Conservation (phyloP, 2,113 vertebrate genomes). For the Hypanus sabinus region DNA sequence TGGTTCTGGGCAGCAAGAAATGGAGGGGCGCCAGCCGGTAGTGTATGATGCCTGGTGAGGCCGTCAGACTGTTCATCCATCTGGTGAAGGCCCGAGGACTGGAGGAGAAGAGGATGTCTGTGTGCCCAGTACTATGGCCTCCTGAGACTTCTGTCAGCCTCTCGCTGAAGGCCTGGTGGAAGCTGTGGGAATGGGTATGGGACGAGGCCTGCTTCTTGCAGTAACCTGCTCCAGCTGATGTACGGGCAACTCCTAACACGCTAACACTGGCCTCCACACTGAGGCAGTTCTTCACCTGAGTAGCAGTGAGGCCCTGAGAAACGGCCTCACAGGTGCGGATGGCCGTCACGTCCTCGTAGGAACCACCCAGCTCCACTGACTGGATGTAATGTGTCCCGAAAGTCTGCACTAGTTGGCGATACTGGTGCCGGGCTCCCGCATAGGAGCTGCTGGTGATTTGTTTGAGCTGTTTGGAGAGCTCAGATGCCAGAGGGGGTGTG, state of each 20-base stretch:
- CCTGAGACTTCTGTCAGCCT: slow-evolving; percentile 58
- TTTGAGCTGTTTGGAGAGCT: slow-evolving; percentile 57
- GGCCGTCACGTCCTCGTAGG: slow-evolving; percentile 62
- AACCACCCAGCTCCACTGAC: slow-evolving; percentile 64
- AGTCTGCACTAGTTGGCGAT: slow-evolving; percentile 56
- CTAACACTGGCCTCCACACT: slow-evolving; percentile 54
- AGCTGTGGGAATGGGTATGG: slow-evolving; percentile 45
- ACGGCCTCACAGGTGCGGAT: slow-evolving; percentile 61
- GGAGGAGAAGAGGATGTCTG: slow-evolving; percentile 55
- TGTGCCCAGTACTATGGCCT: slow-evolving; percentile 54
- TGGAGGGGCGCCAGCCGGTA: slow-evolving; percentile 61
- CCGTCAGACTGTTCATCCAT: slow-evolving; percentile 59
- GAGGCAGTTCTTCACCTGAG: slow-evolving; percentile 65
- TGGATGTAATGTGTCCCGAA: slow-evolving; percentile 69
- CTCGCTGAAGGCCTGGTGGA: slow-evolving; percentile 48
- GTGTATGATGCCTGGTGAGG: slow-evolving; percentile 57
- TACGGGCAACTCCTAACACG: too few relatives aligned
- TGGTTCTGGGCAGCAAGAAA: slow-evolving; percentile 48
- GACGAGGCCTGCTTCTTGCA: slow-evolving; percentile 54
- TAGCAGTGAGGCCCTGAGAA: slow-evolving; percentile 53
- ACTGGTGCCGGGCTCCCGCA: slow-evolving; percentile 46
- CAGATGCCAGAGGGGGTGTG: slow-evolving; percentile 54
- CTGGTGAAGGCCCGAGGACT: slow-evolving; percentile 52
- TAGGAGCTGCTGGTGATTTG: slow-evolving; percentile 51
- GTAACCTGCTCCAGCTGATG: too few relatives aligned